Base-by-base conservation (phyloP, 2,888 invertebrate species). In the Macropis europaea region DNA sequence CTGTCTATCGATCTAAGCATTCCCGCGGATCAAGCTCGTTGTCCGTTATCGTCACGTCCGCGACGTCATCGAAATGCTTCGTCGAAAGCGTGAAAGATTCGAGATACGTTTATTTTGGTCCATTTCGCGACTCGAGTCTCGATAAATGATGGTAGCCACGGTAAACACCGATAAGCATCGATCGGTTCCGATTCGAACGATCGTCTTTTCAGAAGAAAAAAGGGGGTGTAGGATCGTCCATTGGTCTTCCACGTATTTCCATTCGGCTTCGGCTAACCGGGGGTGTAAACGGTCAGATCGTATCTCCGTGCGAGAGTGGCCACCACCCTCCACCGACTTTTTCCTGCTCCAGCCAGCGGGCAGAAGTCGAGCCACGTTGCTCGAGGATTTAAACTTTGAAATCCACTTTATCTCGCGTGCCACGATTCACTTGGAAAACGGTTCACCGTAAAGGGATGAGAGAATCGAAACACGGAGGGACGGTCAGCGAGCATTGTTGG, bases 401-500 rank as follows among this genome's bases (percentile, higher is more conserved):
- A 88, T 86, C 82, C 83, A 47, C 85, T 89, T 89, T 89, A 89
- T 89, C 89, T 89, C 79, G 83, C 82, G 73, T 72, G 80, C 77
- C 80, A 81, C 83, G 83, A 86, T 86, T 79, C 84, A 73, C 77
- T 15, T 34, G 84, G 82, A 28, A n/a, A 69, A 53, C 22, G 67
- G 42, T 9, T 24, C 19, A 22, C 19, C 43, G 45, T 19, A 30
- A n/a, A 71, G 74, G 79, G 79, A 81, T 74, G 77, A 71, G 78
- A 50, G 76, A 77, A 63, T 59, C 68, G 24, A 53, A 67, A 63
- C 60, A 19, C 52, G 13, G 38, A 68, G 82, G 76, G 85, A 84
- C 84, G 89, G 89, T 87, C 89, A 89, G 85, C 80, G 82, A 48
- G 81, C 83, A 86, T 90, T 90, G 90, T 90, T 87, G 84, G 74